Percentiles rank a stretch among this genome's conserved stretches.
phyloP scores from a whole-genome alignment of 2,113 vertebrate genomes.

The Ramphastos sulfuratus region DNA sequence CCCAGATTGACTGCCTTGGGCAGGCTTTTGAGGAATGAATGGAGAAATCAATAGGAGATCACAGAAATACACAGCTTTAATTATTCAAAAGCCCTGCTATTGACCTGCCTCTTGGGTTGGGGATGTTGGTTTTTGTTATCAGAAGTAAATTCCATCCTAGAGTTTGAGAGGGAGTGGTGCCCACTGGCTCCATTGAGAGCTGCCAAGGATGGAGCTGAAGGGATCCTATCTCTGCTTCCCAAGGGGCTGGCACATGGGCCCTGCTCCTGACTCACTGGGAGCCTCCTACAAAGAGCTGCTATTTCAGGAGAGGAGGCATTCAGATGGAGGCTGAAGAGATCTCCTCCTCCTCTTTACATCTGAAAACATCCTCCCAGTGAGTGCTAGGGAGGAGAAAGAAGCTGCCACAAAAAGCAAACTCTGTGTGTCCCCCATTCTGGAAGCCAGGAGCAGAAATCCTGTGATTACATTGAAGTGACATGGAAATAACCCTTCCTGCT shows the following conservation, averaged over 20 bases:
- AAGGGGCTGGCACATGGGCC: not conserved
- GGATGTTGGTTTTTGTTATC: not conserved
- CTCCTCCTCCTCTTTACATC: not conserved
- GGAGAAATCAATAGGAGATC: conserved; percentile 66
- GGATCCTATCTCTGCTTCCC: not conserved
- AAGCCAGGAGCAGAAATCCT: not conserved
- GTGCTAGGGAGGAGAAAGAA: not conserved
- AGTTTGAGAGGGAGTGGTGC: conserved; percentile 49
- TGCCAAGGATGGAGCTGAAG: conserved; percentile 48
- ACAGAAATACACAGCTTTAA: conserved; percentile 78
- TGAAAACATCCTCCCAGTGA: not conserved
- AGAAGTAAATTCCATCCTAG: conserved; percentile 70
- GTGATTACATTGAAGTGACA: too few species aligned
- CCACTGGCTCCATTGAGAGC: conserved; percentile 18
- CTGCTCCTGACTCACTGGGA: not conserved
- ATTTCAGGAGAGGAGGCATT: not conserved
- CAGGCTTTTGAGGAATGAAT: conserved; percentile 40
- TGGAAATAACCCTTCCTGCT: not conserved
- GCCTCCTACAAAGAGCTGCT: not conserved
- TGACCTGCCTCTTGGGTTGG: conserved; percentile 44
- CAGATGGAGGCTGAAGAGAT: not conserved
- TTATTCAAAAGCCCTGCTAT: conserved; percentile 74
- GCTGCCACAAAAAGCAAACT: not conserved
- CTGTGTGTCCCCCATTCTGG: not conserved
- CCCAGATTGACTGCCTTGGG: conserved; percentile 22